Evolutionary conservation across 2,113 vertebrate species (phyloP).

Genomic region (Forbesichthys papilliferus): DNA sequence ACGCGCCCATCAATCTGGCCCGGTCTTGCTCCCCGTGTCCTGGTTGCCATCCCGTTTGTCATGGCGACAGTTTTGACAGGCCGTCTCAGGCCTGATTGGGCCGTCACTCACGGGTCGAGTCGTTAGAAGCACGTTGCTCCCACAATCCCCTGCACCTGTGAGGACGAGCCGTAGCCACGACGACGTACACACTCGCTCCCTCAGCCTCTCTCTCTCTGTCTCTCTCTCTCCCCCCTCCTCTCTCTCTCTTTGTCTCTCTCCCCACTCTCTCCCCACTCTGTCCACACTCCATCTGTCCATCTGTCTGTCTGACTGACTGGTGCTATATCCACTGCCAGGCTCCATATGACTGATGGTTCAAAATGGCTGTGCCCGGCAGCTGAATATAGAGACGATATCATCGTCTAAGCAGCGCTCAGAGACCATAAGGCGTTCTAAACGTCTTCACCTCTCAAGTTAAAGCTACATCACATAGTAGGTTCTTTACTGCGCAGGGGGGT

Average conservation of each 20-base stretch:
- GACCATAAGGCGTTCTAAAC: too few relatives aligned
- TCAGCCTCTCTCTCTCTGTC: neutral
- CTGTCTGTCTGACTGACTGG: constrained; percentile 29
- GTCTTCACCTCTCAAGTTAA: neutral
- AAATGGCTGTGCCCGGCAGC: constrained; percentile 37
- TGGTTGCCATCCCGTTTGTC: constrained; percentile 66
- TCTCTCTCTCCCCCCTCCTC: neutral
- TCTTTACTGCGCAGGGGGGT: neutral
- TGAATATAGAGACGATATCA: neutral
- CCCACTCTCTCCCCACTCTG: neutral
- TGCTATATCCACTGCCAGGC: constrained; percentile 35
- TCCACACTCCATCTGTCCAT: constrained; percentile 9
- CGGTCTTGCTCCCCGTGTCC: constrained; percentile 56
- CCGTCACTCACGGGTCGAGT: constrained; percentile 60
- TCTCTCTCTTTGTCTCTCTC: constrained; percentile 1
- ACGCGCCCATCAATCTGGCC: constrained; percentile 62
- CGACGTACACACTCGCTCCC: neutral
- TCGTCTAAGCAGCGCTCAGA: too few relatives aligned
- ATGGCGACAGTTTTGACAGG: constrained; percentile 63
- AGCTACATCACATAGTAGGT: neutral
- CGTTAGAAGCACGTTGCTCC: constrained; percentile 46
- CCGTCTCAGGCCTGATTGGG: constrained; percentile 59
- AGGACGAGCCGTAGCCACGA: too few relatives aligned
- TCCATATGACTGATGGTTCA: constrained; percentile 67
- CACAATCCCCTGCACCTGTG: constrained; percentile 10